These are phyloP conservation scores for Ceratina australensis DNA, from an alignment of 1,140 invertebrate species.

Conservation along the genomic window DNA sequence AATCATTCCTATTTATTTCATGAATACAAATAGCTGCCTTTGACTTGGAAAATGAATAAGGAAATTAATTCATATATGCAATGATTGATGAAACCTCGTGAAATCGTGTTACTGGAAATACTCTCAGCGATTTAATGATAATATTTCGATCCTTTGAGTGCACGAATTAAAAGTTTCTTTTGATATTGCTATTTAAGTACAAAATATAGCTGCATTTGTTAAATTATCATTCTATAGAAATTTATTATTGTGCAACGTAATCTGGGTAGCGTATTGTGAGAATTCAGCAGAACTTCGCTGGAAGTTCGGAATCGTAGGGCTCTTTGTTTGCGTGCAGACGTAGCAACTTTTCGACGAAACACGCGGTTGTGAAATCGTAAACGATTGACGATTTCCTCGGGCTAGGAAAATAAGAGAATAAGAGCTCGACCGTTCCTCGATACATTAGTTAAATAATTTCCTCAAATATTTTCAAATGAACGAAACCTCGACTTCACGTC, in stretches of 20 bases:
- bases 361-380: neutral
- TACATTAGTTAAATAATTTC: too few relatives aligned
- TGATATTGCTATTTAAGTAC: neutral
- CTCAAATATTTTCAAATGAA: too few relatives aligned
- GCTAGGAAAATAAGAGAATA: neutral
- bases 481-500: too few relatives aligned
- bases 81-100: too few relatives aligned
- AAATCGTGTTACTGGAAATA: too few relatives aligned
- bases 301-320: neutral
- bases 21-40: too few relatives aligned
- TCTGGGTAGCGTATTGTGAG: too few relatives aligned
- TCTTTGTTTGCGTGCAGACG: constrained; percentile 6
- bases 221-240: neutral
- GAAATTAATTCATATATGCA: too few relatives aligned
- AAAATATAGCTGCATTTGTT: neutral
- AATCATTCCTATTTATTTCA: too few relatives aligned
- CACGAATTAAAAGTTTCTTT: neutral
- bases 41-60: too few relatives aligned
- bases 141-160: too few relatives aligned
- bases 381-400: neutral
- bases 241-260: constrained; percentile 2
- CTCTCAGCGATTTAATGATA: too few relatives aligned
- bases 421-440: neutral
- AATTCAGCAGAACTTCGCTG: neutral
- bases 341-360: constrained; percentile 7